Evolutionary conservation across 2,113 vertebrate species (phyloP).

Genomic region (Lynx canadensis): DNA sequence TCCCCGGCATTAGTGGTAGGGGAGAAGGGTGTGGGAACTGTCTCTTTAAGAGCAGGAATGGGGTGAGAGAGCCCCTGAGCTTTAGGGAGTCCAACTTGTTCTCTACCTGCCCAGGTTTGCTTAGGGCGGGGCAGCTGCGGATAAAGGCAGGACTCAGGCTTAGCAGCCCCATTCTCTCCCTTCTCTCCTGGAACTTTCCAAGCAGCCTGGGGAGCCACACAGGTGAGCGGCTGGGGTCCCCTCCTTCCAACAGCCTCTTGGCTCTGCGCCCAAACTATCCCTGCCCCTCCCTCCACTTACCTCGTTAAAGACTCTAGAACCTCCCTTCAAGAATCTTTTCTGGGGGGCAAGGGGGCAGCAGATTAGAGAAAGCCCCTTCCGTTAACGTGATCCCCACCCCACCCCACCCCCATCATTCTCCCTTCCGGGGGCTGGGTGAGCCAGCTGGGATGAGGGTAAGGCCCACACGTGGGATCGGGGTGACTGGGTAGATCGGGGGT

Average conservation of each 20-base stretch:
- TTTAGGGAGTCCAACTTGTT: slow-evolving; percentile 52
- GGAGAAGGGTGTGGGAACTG: background rate
- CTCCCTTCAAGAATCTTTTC: background rate
- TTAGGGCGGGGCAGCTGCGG: slow-evolving; percentile 67
- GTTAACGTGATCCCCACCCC: background rate
- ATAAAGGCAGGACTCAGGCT: slow-evolving; percentile 46
- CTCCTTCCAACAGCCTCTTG: background rate
- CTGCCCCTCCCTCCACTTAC: background rate
- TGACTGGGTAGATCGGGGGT: background rate
- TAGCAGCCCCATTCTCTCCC: background rate
- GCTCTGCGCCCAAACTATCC: background rate
- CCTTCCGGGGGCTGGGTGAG: background rate
- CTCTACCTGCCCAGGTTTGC: slow-evolving; percentile 79
- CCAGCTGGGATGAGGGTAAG: background rate
- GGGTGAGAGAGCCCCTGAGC: slow-evolving; percentile 18
- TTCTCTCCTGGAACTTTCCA: background rate
- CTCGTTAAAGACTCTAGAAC: background rate
- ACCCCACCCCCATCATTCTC: background rate
- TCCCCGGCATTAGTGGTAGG: background rate
- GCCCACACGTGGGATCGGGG: background rate
- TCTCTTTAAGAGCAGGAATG: slow-evolving; percentile 77
- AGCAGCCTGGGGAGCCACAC: background rate
- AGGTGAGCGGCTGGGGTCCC: slow-evolving; percentile 63
- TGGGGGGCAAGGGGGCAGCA: background rate
- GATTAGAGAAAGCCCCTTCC: background rate